Evolutionary conservation across 2,797 vertebrate genomes (phyloP).

Genomic region (Melopsittacus undulatus): DNA sequence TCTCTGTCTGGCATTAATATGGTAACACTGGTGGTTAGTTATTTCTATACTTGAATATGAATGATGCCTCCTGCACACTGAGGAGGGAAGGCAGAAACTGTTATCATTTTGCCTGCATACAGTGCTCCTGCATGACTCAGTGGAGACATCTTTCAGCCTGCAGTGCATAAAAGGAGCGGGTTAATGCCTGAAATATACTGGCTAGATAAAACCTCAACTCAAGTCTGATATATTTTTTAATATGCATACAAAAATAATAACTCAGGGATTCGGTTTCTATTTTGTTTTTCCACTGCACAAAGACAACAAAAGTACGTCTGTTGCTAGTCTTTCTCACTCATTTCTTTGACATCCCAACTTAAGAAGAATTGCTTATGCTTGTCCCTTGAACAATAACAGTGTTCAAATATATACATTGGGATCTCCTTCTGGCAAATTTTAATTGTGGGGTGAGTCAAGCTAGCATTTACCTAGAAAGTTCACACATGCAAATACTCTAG

Average conservation of each 20-base stretch:
- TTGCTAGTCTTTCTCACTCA: conserved; percentile 24
- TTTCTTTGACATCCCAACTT: conserved; percentile 45
- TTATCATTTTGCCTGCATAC: background rate
- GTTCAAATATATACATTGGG: background rate
- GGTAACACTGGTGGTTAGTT: background rate
- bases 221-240: background rate
- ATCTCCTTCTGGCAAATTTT: conserved; percentile 37
- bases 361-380: conserved; percentile 17
- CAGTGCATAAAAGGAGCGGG: background rate
- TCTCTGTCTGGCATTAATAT: background rate
- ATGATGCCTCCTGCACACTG: background rate
- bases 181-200: background rate
- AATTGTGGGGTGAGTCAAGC: conserved; percentile 28
- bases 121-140: background rate
- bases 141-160: background rate
- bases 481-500: background rate
- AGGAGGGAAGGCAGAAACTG: background rate
- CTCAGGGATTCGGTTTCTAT: conserved; percentile 7
- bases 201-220: background rate
- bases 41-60: background rate
- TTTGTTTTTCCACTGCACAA: conserved; percentile 24
- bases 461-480: conserved; percentile 40
- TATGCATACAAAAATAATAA: background rate
- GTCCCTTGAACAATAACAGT: conserved; percentile 20
- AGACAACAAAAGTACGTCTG: conserved; percentile 48